Percentiles rank a stretch among this genome's conserved stretches.
These are phyloP conservation scores for Montipora capitata DNA, from an alignment of 92 coral and sea anemone genomes.

Conservation along the genomic window DNA sequence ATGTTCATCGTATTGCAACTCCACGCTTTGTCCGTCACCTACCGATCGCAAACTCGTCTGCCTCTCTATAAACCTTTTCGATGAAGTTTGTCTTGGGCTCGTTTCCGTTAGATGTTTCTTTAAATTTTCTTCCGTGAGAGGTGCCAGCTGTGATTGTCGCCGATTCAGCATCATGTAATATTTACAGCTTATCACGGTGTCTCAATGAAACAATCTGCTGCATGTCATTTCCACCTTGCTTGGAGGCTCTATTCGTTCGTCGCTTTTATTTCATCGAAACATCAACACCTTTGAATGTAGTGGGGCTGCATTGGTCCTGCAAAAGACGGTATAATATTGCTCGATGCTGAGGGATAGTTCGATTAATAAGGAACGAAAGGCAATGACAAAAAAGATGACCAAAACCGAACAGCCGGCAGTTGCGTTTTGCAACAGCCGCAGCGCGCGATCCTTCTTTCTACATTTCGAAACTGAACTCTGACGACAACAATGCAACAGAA, in stretches of 20 bases:
- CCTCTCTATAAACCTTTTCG: constrained; percentile 7
- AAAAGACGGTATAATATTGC: too few species aligned
- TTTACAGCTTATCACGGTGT: neutral
- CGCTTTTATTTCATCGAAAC: neutral
- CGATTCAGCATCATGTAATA: constrained; percentile 33
- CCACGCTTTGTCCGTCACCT: constrained; percentile 78
- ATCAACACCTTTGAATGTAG: neutral
- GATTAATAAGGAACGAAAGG: too few species aligned
- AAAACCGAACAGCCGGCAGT: neutral
- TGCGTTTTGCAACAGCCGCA: neutral
- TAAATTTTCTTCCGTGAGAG: constrained; percentile 77
- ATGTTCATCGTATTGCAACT: constrained; percentile 26
- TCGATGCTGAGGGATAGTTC: too few species aligned
- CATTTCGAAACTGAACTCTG: neutral
- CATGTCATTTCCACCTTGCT: neutral
- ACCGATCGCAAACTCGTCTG: constrained; percentile 46
- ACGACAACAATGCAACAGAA: neutral
- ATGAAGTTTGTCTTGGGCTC: neutral
- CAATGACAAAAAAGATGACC: too few species aligned
- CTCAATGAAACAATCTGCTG: neutral
- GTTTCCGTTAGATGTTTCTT: constrained; percentile 65
- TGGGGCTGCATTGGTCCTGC: neutral
- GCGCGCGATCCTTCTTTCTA: neutral
- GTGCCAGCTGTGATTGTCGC: constrained; percentile 28
- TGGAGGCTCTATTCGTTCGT: neutral